phyloP scores from a whole-genome alignment of 2,797 vertebrate genomes.

The Pseudochirops cupreus region DNA sequence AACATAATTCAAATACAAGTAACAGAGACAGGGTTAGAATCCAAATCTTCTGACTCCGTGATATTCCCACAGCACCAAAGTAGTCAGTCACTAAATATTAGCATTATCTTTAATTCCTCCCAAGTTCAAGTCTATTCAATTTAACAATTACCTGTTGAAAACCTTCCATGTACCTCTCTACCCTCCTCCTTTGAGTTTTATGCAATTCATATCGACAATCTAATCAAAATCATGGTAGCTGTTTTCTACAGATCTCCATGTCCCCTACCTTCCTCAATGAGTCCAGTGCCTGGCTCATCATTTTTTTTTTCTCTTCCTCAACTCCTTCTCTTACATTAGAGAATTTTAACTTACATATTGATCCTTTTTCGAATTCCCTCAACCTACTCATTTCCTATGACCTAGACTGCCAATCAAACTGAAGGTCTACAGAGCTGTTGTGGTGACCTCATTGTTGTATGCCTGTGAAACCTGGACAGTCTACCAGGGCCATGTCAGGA shows the following conservation, averaged over 20 bases:
- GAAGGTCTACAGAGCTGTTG: too few relatives aligned
- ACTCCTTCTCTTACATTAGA: background rate
- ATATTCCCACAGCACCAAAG: background rate
- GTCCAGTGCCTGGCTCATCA: background rate
- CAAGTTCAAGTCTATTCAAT: conserved; percentile 23
- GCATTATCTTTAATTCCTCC: conserved; percentile 5
- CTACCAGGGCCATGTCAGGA: too few relatives aligned
- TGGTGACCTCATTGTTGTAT: too few relatives aligned
- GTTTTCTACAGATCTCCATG: background rate
- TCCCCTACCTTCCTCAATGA: background rate
- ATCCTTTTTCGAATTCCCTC: background rate
- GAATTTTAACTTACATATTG: background rate
- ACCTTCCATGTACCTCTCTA: background rate
- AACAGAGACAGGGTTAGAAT: background rate
- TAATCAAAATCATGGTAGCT: background rate
- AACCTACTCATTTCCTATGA: background rate
- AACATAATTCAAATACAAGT: background rate
- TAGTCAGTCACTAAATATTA: too few relatives aligned
- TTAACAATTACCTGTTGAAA: background rate
- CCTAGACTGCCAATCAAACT: background rate
- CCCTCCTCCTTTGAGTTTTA: background rate
- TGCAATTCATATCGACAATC: background rate
- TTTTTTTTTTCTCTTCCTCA: background rate
- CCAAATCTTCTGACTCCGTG: background rate
- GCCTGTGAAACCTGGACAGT: too few relatives aligned